Evolutionary conservation across 2,888 invertebrate genomes (phyloP), one percentile per base, ranked within the genome.

Genomic region (Tetranychus truncatus): DNA sequence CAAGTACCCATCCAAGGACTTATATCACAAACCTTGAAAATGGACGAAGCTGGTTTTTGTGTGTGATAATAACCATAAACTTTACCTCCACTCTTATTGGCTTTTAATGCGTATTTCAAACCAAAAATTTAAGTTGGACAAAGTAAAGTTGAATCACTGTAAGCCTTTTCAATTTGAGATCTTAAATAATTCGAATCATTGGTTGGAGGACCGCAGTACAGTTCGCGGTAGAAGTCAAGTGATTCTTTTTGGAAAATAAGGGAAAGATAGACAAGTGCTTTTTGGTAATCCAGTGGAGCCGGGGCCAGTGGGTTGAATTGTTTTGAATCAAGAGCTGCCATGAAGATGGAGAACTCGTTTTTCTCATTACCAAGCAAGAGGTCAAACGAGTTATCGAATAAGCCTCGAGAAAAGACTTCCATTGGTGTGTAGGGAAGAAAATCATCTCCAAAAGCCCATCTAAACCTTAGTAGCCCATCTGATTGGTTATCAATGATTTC

Each of bases 1-100:
- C 76, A 76, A 2, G 75, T 55, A 4, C 77, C 77, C 74, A 75
- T 71, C 77, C 77, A 77, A 65, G 75, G 6, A 18, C 67, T 67
- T 6, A n/a, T 1, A 67, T 67, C 67, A 67, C 67, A 67, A 2
- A 4, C 1, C 8, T 44, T 45, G n/a, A 67, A 67, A 8, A 67
- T 6, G 8, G 67, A 18, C 6, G 67, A 67, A 45, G 45, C 71
- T 24, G 75, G 71, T 18, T 71, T 66, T 46, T 74, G 75, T 66
- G 69, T 74, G 71, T 71, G 71, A 20, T 66, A 45, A 69, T 74
- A 74, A 18, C 46, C 69, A 55, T 44, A 74, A 18, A 74, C 71
- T 24, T 73, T 72, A 55, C 44, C 75, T 46, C 34, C 66, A 67
- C 6, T 21, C n/a, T 67, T 8, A 8, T 67, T 11, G 21, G 18